A percentile compares a stretch with the other conserved stretches of the same genome.
phyloP scores from a whole-genome alignment of 1,140 invertebrate genomes.

The Dryas iulia region DNA sequence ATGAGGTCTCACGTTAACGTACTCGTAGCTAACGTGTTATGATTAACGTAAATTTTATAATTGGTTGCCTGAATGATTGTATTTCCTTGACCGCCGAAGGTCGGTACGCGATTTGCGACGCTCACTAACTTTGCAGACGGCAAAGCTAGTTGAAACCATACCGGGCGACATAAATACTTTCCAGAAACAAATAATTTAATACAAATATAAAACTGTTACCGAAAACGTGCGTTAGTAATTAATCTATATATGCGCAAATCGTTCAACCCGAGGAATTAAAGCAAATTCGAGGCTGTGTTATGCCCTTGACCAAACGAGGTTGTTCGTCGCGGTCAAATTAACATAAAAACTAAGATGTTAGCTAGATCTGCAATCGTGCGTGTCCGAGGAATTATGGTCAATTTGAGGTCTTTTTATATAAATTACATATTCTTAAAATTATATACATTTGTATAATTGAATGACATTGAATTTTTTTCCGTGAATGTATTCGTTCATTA shows the following conservation, averaged over 20 bases:
- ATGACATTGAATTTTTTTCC: slow-evolving; percentile 12
- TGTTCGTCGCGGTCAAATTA: slow-evolving; percentile 56
- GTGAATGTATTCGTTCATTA: background rate
- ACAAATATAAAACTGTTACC: background rate
- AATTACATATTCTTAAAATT: slow-evolving; percentile 2
- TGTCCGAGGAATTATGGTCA: slow-evolving; percentile 28
- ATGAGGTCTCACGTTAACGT: slow-evolving; percentile 37
- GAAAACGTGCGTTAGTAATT: background rate
- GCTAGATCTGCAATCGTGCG: slow-evolving; percentile 37
- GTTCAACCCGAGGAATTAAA: slow-evolving; percentile 32
- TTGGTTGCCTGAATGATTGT: slow-evolving; percentile 57
- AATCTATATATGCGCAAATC: slow-evolving; percentile 11
- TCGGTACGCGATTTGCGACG: slow-evolving; percentile 54
- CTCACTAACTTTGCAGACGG: slow-evolving; percentile 43
- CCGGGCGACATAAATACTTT: no score
- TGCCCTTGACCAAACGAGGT: slow-evolving; percentile 64
- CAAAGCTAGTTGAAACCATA: slow-evolving; percentile 46
- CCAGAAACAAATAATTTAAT: background rate
- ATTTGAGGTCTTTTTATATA: slow-evolving; percentile 12
- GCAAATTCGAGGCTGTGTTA: slow-evolving; percentile 52
- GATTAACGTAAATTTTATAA: slow-evolving; percentile 62
- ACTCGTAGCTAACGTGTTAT: slow-evolving; percentile 43
- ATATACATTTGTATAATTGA: background rate
- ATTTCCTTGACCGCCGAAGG: slow-evolving; percentile 72
- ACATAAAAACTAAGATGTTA: slow-evolving; percentile 40